Conservation (phyloP, 2,888 invertebrate genomes). For the Chydorus sphaericus region DNA sequence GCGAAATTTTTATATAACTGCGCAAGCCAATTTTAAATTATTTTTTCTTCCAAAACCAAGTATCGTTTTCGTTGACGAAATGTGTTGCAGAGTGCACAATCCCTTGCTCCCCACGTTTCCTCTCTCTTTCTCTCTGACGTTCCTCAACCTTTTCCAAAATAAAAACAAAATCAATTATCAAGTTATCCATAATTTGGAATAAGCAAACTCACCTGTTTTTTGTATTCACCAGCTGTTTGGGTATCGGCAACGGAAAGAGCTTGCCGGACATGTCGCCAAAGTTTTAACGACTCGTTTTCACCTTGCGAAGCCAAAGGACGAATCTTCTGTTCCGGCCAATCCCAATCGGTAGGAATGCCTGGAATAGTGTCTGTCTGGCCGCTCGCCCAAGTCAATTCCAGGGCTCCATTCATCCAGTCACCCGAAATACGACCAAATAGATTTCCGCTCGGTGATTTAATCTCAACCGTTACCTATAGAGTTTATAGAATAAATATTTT, state of each 20-base stretch:
- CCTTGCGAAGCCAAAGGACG: conserved; percentile 30
- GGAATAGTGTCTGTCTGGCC: neutral
- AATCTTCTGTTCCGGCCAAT: conserved; percentile 26
- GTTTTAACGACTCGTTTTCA: conserved; percentile 32
- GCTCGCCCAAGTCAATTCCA: conserved; percentile 31
- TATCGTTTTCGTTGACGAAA: conserved; percentile 17
- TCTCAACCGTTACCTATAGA: conserved; percentile 33
- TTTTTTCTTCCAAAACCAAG: conserved; percentile 17
- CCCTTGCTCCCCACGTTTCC: conserved; percentile 17
- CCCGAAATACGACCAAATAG: conserved; percentile 30
- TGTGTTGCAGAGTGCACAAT: conserved; percentile 15
- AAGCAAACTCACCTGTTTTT: conserved; percentile 21
- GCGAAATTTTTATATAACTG: too few relatives aligned
- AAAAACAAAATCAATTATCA: conserved; percentile 1
- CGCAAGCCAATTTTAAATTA: too few relatives aligned
- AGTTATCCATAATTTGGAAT: neutral
- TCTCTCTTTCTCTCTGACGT: conserved; percentile 18
- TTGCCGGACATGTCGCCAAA: conserved; percentile 35
- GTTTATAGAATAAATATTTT: too few relatives aligned
- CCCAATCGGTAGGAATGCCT: neutral
- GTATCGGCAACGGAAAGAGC: conserved; percentile 30
- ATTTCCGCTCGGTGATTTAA: conserved; percentile 27
- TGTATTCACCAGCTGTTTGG: conserved; percentile 31
- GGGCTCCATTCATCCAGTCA: conserved; percentile 31
- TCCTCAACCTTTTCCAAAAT: conserved; percentile 19